Evolutionary conservation across 2,113 vertebrate genomes (phyloP).

Genomic region (Choloepus hoffmanni): DNA sequence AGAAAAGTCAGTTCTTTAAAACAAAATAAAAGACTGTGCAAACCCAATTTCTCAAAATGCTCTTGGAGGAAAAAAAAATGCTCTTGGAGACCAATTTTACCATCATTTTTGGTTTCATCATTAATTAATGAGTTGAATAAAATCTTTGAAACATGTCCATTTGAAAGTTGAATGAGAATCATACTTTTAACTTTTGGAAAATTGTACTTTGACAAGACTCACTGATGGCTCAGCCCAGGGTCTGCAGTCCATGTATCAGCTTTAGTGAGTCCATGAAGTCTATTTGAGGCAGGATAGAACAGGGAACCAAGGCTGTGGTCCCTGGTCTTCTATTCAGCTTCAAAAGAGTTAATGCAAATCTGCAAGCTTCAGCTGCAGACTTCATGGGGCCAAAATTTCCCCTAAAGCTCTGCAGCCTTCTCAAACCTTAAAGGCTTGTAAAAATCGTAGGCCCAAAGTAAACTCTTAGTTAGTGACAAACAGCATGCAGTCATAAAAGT

Average conservation of each 20-base stretch:
- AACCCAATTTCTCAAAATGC: neutral
- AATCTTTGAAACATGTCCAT: neutral
- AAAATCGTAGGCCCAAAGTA: too few species aligned
- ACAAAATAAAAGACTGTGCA: neutral
- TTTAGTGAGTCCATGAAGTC: neutral
- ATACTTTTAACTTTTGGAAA: constrained; percentile 35
- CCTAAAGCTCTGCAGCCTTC: too few species aligned
- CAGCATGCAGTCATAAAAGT: too few species aligned
- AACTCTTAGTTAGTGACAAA: too few species aligned
- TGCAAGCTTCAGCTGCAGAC: too few species aligned
- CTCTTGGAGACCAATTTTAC: neutral
- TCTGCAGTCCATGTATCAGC: neutral
- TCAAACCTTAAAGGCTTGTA: too few species aligned
- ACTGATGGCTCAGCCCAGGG: neutral
- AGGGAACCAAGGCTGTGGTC: too few species aligned
- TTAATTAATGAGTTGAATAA: neutral
- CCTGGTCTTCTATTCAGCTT: too few species aligned
- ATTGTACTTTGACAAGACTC: neutral
- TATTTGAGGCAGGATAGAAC: neutral
- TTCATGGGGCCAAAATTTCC: too few species aligned
- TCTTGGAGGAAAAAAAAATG: neutral
- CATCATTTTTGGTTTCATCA: neutral
- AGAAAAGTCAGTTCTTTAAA: constrained; percentile 32
- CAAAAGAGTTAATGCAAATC: too few species aligned
- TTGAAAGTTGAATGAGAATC: neutral